Conservation (phyloP, 2,888 invertebrate species). For the Drosophila buzzatii region DNA sequence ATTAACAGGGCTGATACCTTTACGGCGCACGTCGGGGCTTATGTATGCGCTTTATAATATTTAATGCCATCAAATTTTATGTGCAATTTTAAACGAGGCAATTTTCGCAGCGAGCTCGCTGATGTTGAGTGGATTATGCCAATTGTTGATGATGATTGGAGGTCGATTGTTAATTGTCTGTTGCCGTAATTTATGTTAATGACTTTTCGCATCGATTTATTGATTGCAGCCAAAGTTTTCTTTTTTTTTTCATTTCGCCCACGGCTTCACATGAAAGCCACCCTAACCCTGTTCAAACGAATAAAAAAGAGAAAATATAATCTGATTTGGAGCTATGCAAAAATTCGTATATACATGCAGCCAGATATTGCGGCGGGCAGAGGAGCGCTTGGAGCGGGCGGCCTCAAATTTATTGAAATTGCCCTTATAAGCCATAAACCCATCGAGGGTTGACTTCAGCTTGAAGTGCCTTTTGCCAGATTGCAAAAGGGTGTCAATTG, state of each 20-base stretch:
- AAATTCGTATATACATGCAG: slow-evolving; percentile 49
- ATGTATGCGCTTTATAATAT: slow-evolving; percentile 66
- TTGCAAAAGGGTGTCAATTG: slow-evolving; percentile 79
- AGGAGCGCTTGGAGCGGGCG: slow-evolving; percentile 4
- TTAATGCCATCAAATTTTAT: slow-evolving; percentile 79
- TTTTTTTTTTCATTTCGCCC: no score
- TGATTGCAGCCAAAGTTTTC: slow-evolving; percentile 45
- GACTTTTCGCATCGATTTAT: slow-evolving; percentile 75
- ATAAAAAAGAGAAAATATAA: slow-evolving; percentile 43
- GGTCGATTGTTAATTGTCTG: slow-evolving; percentile 78
- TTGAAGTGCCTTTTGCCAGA: slow-evolving; percentile 50
- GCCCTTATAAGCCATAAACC: slow-evolving; percentile 65
- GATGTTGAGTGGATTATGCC: slow-evolving; percentile 75
- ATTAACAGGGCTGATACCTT: slow-evolving; percentile 62
- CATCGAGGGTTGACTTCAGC: slow-evolving; percentile 56
- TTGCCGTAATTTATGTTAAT: slow-evolving; percentile 72
- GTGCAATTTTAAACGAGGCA: slow-evolving; percentile 76
- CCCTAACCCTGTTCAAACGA: slow-evolving; percentile 31
- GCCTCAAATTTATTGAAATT: slow-evolving; percentile 76
- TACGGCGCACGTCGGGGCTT: slow-evolving; percentile 22
- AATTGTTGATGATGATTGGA: slow-evolving; percentile 77
- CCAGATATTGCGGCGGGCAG: slow-evolving; percentile 1
- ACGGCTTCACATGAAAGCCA: slow-evolving; percentile 14
- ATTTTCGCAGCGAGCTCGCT: slow-evolving; percentile 47
- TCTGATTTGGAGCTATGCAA: slow-evolving; percentile 68